phyloP scores from a whole-genome alignment of 1,140 invertebrate genomes.

The Cotesia typhae region DNA sequence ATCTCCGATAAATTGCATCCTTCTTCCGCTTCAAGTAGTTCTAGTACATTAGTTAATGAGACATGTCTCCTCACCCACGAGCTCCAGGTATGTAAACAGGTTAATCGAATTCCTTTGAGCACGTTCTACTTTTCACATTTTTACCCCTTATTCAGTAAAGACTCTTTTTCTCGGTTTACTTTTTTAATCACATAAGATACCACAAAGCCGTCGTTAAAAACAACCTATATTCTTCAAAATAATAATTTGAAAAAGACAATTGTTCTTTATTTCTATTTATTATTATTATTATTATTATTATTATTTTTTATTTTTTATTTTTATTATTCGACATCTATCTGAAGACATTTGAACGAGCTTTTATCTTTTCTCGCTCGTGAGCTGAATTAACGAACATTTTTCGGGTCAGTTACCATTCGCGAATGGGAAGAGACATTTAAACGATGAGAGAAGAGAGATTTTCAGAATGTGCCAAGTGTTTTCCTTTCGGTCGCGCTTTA shows the following conservation, averaged over 20 bases:
- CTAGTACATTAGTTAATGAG: slow-evolving; percentile 49
- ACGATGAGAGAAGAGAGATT: slow-evolving; percentile 28
- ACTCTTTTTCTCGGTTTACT: too few species aligned
- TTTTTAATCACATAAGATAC: too few species aligned
- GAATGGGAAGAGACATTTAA: slow-evolving; percentile 24
- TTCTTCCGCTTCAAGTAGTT: not conserved
- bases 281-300: too few species aligned
- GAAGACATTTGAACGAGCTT: slow-evolving; percentile 25
- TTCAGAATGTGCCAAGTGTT: slow-evolving; percentile 30
- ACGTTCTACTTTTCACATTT: not conserved
- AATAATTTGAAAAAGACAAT: not conserved
- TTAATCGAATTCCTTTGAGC: slow-evolving; percentile 21
- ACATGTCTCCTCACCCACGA: slow-evolving; percentile 68
- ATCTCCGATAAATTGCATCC: slow-evolving; percentile 47
- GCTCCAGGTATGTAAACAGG: slow-evolving; percentile 67
- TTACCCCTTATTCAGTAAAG: too few species aligned
- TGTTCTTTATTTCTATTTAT: slow-evolving; percentile 1
- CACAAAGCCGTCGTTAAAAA: too few species aligned
- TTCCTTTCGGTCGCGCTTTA: slow-evolving; percentile 31
- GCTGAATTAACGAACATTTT: slow-evolving; percentile 29
- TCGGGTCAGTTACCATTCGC: slow-evolving; percentile 30
- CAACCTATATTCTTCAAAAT: too few species aligned
- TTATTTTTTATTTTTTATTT: not conserved
- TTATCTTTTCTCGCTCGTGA: slow-evolving; percentile 21
- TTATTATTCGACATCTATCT: slow-evolving; percentile 6